A percentile compares a stretch with the other conserved stretches of the same genome.
These are phyloP conservation scores for Caenorhabditis sp. DNA, from an alignment of 2,888 invertebrate species.

Conservation along the genomic window DNA sequence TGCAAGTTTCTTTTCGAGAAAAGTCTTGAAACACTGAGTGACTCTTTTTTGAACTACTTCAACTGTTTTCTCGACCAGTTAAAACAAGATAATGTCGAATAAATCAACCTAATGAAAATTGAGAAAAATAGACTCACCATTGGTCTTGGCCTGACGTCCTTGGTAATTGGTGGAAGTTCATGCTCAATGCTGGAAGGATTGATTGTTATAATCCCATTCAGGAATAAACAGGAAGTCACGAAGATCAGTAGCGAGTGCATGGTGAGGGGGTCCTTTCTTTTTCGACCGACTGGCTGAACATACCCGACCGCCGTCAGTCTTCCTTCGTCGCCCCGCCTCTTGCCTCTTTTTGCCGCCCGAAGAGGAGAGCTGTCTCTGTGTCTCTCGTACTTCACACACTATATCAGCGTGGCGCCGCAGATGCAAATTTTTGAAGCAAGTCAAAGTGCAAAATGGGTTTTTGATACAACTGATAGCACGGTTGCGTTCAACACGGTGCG, in stretches of 20 bases:
- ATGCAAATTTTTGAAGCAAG: constrained; percentile 48
- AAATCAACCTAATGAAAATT: too few relatives aligned
- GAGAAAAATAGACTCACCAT: constrained; percentile 47
- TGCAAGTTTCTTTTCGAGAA: background rate
- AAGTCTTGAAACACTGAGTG: too few relatives aligned
- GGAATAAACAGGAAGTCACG: constrained; percentile 18
- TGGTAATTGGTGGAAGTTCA: constrained; percentile 48
- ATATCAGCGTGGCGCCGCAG: constrained; percentile 29
- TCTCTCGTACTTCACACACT: constrained; percentile 24
- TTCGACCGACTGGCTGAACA: constrained; percentile 56
- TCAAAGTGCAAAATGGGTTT: constrained; percentile 9
- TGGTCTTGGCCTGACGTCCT: constrained; percentile 61
- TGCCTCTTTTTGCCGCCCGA: constrained; percentile 39
- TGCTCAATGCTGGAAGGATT: constrained; percentile 47
- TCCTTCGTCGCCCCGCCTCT: constrained; percentile 50
- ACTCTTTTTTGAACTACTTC: too few relatives aligned
- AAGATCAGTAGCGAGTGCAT: constrained; percentile 57
- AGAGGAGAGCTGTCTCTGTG: constrained; percentile 36
- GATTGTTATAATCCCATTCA: constrained; percentile 24
- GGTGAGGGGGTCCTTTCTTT: constrained; percentile 39
- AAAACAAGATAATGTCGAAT: too few relatives aligned
- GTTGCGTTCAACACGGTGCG: too few relatives aligned
- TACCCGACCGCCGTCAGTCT: constrained; percentile 45
- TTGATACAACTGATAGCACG: constrained; percentile 34
- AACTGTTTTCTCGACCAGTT: too few relatives aligned